Percentiles rank a stretch among this genome's conserved stretches.
phyloP scores from a whole-genome alignment of 2,888 invertebrate species.

The Vesta saturnalis region DNA sequence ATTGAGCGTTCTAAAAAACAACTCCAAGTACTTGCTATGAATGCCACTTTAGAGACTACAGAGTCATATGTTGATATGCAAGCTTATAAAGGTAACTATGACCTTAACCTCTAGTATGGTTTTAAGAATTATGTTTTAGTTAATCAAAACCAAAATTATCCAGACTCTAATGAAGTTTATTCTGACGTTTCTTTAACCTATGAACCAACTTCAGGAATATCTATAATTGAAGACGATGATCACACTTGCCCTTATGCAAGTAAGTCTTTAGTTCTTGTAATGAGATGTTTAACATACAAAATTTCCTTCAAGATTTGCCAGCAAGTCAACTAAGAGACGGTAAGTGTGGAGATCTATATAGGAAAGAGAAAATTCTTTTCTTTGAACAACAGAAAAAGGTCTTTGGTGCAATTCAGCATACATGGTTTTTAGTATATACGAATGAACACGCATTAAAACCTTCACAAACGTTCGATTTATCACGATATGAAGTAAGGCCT shows the following conservation, averaged over 20 bases:
- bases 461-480: slow-evolving; percentile 34
- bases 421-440: slow-evolving; percentile 30
- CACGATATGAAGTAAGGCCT: slow-evolving; percentile 30
- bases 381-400: slow-evolving; percentile 31
- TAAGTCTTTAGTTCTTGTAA: slow-evolving; percentile 8
- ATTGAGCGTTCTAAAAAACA: slow-evolving; percentile 37
- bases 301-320: slow-evolving; percentile 32
- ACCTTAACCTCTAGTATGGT: background rate
- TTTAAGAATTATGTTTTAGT: slow-evolving; percentile 1
- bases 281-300: background rate
- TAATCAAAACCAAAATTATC: background rate
- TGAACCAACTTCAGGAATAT: background rate
- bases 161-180: slow-evolving; percentile 27
- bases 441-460: slow-evolving; percentile 38
- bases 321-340: slow-evolving; percentile 23
- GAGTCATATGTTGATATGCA: slow-evolving; percentile 35
- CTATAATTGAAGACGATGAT: background rate
- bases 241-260: slow-evolving; percentile 20
- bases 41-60: slow-evolving; percentile 1
- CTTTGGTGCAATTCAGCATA: slow-evolving; percentile 24
- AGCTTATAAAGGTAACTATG: slow-evolving; percentile 18
- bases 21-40: slow-evolving; percentile 20
- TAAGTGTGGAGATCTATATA: slow-evolving; percentile 22
- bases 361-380: slow-evolving; percentile 32
- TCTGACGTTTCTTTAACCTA: slow-evolving; percentile 22